Percentiles rank a stretch among this genome's conserved stretches.
Conservation (phyloP, 2,888 invertebrate species). For the Clunio marinus region DNA sequence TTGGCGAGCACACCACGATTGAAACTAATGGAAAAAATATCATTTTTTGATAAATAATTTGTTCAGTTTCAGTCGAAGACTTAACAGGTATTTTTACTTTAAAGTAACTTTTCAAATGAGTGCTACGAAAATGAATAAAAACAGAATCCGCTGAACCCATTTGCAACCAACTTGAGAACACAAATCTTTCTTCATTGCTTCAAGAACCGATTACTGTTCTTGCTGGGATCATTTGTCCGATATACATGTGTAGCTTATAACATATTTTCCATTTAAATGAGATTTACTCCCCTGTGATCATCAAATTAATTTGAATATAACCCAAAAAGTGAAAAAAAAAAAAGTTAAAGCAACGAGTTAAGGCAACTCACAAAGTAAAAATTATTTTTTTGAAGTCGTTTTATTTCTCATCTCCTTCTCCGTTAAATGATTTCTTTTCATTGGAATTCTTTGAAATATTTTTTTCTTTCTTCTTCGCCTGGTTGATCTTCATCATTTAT, state of each 20-base stretch:
- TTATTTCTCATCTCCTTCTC: neutral
- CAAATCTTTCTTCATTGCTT: too few relatives aligned
- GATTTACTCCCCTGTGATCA: conserved; percentile 31
- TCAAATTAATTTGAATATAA: conserved; percentile 31
- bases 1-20: neutral
- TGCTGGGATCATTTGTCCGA: neutral
- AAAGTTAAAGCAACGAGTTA: neutral
- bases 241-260: conserved; percentile 11
- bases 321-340: neutral
- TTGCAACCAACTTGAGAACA: too few relatives aligned
- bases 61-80: conserved; percentile 3
- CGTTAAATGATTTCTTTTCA: conserved; percentile 31
- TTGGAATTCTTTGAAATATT: conserved; percentile 26
- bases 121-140: neutral
- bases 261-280: conserved; percentile 26
- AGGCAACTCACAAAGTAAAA: neutral
- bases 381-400: neutral
- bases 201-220: too few relatives aligned
- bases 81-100: conserved; percentile 8
- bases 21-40: conserved; percentile 26
- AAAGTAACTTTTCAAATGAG: neutral
- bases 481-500: conserved; percentile 28
- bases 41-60: conserved; percentile 27
- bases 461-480: conserved; percentile 11
- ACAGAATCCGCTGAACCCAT: neutral